phyloP scores from a whole-genome alignment of 2,113 vertebrate species.

The Hippotragus niger region DNA sequence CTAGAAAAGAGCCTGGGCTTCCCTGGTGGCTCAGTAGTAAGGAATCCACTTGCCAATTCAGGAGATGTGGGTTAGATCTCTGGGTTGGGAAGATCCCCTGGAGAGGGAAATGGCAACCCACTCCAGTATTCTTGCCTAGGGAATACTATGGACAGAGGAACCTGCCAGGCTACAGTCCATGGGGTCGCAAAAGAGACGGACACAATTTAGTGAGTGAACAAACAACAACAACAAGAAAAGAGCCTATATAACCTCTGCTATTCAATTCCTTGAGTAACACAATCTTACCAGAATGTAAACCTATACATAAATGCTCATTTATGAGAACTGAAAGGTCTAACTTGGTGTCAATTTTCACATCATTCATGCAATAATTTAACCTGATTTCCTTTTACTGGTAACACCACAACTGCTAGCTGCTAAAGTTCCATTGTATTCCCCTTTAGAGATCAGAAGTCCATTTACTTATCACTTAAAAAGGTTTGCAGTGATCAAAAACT shows the following conservation, averaged over 20 bases:
- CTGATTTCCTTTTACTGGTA: not conserved
- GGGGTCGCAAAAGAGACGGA: not conserved
- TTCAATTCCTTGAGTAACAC: not conserved
- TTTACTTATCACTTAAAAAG: not conserved
- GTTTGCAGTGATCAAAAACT: not conserved
- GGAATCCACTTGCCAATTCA: not conserved
- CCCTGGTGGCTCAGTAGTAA: not conserved
- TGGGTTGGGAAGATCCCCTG: not conserved
- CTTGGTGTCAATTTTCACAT: not conserved
- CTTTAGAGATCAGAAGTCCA: not conserved
- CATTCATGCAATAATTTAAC: not conserved
- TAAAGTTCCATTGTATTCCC: not conserved
- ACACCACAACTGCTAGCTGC: not conserved
- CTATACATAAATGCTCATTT: not conserved
- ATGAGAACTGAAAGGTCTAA: not conserved
- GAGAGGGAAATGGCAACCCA: not conserved
- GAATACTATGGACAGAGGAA: not conserved
- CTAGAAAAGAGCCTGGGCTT: not conserved
- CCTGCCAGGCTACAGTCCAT: not conserved
- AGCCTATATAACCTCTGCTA: not conserved
- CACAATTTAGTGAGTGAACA: not conserved
- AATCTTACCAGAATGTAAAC: slow-evolving; percentile 6
- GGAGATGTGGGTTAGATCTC: not conserved
- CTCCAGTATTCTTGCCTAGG: not conserved
- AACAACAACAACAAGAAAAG: not conserved